These are phyloP conservation scores for Tenodera sinensis DNA, from an alignment of 2,888 invertebrate genomes.

Conservation along the genomic window DNA sequence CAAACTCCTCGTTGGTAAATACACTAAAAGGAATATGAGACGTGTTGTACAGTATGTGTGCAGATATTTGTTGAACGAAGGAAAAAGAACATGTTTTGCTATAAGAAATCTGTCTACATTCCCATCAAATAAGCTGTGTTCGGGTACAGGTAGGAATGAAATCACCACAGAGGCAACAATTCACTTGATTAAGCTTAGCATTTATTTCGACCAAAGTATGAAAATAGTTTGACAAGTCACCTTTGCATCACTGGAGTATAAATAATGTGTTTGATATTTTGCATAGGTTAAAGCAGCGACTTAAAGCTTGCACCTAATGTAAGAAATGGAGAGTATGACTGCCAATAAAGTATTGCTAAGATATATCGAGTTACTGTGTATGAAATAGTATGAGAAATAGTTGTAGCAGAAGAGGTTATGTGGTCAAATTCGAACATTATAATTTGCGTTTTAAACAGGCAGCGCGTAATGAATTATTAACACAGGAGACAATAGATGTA, in stretches of 20 bases:
- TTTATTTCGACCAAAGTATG: neutral
- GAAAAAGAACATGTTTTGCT: neutral
- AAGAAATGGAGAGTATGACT: too few relatives aligned
- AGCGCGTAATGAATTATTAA: too few relatives aligned
- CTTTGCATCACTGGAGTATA: neutral
- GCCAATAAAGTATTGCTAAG: too few relatives aligned
- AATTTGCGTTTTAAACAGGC: neutral
- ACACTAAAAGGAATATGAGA: neutral
- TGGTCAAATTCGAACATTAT: neutral
- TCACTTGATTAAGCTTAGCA: neutral
- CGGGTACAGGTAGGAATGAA: neutral
- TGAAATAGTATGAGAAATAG: neutral
- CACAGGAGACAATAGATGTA: too few relatives aligned
- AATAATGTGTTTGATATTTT: neutral
- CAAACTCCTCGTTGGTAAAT: neutral
- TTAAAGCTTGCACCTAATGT: too few relatives aligned
- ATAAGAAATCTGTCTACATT: neutral
- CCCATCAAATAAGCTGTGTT: neutral
- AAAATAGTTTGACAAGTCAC: neutral
- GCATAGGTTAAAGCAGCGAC: neutral
- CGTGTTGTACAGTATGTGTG: neutral
- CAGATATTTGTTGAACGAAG: neutral
- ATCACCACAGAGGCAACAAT: neutral
- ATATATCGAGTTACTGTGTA: neutral
- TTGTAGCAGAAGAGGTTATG: neutral